Percentiles rank a stretch among this genome's conserved stretches.
These are phyloP conservation scores for Gymnocypris eckloni DNA, from an alignment of 2,797 vertebrate genomes.

Conservation along the genomic window DNA sequence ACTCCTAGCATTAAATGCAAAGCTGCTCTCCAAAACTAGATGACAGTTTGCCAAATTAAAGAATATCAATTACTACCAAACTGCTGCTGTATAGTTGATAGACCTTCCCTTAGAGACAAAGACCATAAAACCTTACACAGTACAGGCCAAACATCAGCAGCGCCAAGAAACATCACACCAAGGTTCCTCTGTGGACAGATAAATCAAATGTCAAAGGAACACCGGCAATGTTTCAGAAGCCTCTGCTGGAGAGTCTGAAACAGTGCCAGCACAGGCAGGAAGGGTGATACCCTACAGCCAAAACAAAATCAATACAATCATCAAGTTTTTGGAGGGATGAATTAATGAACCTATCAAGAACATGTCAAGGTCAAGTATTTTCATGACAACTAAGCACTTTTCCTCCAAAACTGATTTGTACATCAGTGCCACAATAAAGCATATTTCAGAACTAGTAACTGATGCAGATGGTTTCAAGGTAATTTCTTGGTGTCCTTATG, in stretches of 20 bases:
- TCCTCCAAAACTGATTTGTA: background rate
- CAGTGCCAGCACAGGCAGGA: constrained; percentile 13
- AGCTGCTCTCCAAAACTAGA: constrained; percentile 23
- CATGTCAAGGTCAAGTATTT: constrained; percentile 2
- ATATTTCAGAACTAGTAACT: background rate
- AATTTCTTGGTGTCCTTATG: constrained; percentile 20
- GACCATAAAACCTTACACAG: constrained; percentile 28
- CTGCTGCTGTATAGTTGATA: constrained; percentile 27
- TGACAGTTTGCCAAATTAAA: constrained; percentile 43
- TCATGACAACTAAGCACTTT: background rate
- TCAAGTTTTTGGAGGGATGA: background rate
- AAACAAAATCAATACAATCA: constrained; percentile 32
- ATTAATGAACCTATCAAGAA: constrained; percentile 19
- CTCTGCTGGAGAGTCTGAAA: constrained; percentile 13
- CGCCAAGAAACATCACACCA: constrained; percentile 10
- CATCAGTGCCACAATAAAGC: background rate
- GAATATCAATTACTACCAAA: constrained; percentile 50
- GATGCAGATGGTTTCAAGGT: constrained; percentile 4
- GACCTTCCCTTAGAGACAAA: constrained; percentile 25
- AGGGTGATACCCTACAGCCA: constrained; percentile 17
- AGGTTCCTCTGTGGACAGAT: constrained; percentile 26
- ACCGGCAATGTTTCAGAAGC: constrained; percentile 15
- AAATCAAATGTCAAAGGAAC: constrained; percentile 13
- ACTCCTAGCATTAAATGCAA: constrained; percentile 3
- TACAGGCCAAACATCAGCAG: constrained; percentile 19